phyloP scores from a whole-genome alignment of 2,113 vertebrate genomes.

The Cygnus buccinator region DNA sequence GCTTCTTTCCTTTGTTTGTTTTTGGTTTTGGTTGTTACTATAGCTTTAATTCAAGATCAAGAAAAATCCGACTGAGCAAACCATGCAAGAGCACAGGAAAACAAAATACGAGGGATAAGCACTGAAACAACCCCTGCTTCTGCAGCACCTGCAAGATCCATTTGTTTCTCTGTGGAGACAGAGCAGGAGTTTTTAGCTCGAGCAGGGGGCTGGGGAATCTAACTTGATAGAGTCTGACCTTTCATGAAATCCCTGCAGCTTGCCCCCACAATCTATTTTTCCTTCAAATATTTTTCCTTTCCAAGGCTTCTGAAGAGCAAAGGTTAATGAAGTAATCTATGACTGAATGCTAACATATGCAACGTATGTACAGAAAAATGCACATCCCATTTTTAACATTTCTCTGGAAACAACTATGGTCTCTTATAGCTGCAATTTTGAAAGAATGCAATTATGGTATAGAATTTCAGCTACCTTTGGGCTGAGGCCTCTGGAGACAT shows the following conservation, averaged over 20 bases:
- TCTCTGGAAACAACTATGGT: constrained; percentile 36
- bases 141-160: not conserved
- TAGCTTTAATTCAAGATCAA: not conserved
- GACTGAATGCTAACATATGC: constrained; percentile 43
- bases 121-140: not conserved
- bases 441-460: constrained; percentile 53
- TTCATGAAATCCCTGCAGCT: not conserved
- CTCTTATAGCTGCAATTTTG: constrained; percentile 61
- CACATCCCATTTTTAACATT: constrained; percentile 44
- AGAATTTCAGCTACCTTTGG: constrained; percentile 66
- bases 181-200: rapidly evolving
- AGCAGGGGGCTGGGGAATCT: not conserved
- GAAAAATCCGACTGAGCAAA: not conserved
- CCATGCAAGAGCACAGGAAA: not conserved
- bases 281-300: constrained; percentile 29
- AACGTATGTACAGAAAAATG: constrained; percentile 29
- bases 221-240: constrained; percentile 9
- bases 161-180: not conserved
- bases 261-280: not conserved
- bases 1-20: not conserved
- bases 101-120: not conserved
- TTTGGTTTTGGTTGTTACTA: not conserved
- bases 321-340: constrained; percentile 51
- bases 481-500: constrained; percentile 19
- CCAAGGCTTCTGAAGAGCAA: constrained; percentile 35